Base-by-base conservation (phyloP, 2,113 vertebrate genomes). In the Forbesichthys papilliferus region DNA sequence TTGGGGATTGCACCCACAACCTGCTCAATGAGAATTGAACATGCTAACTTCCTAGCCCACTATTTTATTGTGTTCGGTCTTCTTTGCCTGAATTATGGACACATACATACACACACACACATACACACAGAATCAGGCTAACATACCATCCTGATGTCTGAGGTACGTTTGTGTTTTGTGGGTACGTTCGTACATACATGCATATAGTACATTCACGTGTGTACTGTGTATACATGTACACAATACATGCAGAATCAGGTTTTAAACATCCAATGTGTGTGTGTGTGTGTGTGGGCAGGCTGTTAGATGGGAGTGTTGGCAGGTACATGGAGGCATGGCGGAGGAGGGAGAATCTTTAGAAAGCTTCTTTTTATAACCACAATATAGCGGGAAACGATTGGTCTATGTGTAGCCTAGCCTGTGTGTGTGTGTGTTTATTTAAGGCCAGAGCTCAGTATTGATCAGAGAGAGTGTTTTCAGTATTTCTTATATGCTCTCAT, bases 401-500 rank as follows among this genome's bases (percentile, higher is more conserved):
- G n/a, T 68, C 20, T 34, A 14, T 64, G 63, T 64, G 27, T 27
- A 27, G 27, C 20, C 20, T 27, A 27, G 20, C 27, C 27, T 27
- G 1, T 54, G 68, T 69, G 54, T 53, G 48, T 58, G 53, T 71
- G 66, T 58, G 66, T 57, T 59, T 42, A n/a, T 64, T 55, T 48
- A n/a, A 34, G 56, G 8, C 51, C 63, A 64, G 57, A 27, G 13
- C 66, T 83, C 57, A 18, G 71, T 67, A 71, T 61, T 56, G 79
- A 82, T 84, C 67, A 54, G 36, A 42, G 36, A 42, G 36, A 42
- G 36, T 7, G 53, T 71, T 81, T 78, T 72, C 66, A 57, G 84
- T 87, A 86, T 86, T 82, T 87, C 67, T 61, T 83, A 54, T 20
- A 64, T 80, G 81, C 71, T 85, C 27, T 27, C 27, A 77, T 87